Evolutionary conservation across 2,888 invertebrate species (phyloP).

Genomic region (Scaptomyza polygonia): DNA sequence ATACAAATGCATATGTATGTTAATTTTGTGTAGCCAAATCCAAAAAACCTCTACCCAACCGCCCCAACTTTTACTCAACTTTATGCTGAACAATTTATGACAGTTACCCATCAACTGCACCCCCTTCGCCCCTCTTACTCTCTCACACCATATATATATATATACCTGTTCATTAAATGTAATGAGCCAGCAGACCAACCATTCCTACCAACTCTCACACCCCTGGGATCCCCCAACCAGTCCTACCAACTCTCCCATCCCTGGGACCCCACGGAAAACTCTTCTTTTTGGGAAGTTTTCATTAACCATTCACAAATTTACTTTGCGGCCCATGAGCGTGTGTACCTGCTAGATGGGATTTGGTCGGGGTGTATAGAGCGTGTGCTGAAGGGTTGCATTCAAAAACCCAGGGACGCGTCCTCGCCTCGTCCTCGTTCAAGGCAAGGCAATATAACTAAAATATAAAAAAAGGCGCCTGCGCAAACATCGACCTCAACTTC

Average conservation of each 20-base stretch:
- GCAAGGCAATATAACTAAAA: conserved; percentile 8
- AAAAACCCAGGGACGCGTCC: conserved; percentile 50
- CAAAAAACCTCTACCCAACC: not conserved
- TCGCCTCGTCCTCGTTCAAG: conserved; percentile 53
- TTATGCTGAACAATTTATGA: conserved; percentile 64
- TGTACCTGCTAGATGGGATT: conserved; percentile 3
- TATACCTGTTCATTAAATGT: conserved; percentile 68
- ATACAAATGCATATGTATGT: conserved; percentile 69
- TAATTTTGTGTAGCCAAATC: conserved; percentile 65
- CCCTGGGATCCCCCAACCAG: conserved; percentile 24
- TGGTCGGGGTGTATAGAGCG: not conserved
- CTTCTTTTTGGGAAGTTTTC: conserved; percentile 64
- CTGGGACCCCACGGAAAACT: conserved; percentile 13
- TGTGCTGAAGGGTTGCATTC: conserved; percentile 17
- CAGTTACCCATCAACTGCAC: conserved; percentile 67
- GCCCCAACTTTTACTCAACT: not conserved
- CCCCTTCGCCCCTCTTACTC: not conserved
- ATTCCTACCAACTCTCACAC: conserved; percentile 19
- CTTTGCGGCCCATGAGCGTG: conserved; percentile 65
- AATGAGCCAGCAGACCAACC: conserved; percentile 66
- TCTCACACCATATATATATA: too few relatives aligned
- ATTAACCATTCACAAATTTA: conserved; percentile 83
- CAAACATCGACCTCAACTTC: conserved; percentile 22
- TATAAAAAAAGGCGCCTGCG: conserved; percentile 59
- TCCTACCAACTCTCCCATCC: conserved; percentile 20